Conservation (phyloP, 2,888 invertebrate species). For the Camptogramma bilineatum region DNA sequence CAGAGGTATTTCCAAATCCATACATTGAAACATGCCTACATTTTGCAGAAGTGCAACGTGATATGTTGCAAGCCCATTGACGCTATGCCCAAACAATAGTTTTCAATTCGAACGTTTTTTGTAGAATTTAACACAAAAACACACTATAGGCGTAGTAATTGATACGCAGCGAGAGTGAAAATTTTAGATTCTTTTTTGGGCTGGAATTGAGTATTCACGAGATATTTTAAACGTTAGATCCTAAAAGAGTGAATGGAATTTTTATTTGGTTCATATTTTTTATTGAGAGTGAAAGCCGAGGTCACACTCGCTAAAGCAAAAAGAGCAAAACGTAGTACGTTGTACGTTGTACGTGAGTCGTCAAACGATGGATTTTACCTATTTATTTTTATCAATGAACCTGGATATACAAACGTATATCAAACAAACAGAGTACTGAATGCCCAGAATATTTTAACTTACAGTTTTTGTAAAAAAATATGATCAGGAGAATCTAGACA, state of each 20-base stretch:
- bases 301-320: conserved; percentile 38
- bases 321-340: conserved; percentile 39
- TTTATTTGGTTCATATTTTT: conserved; percentile 49
- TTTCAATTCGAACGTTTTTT: not conserved
- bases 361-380: conserved; percentile 39
- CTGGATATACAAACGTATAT: conserved; percentile 9
- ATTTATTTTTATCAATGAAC: conserved; percentile 43
- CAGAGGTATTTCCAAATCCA: too few species aligned
- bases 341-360: conserved; percentile 40
- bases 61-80: too few species aligned
- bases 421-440: not conserved
- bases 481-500: too few species aligned
- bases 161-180: conserved; percentile 42
- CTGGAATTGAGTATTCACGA: conserved; percentile 31
- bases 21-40: too few species aligned
- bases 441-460: not conserved
- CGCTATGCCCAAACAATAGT: too few species aligned
- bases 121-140: not conserved
- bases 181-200: conserved; percentile 43
- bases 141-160: not conserved
- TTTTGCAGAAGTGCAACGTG: too few species aligned
- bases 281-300: conserved; percentile 54
- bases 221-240: conserved; percentile 53
- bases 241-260: conserved; percentile 45
- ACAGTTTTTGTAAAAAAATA: too few species aligned